These are phyloP conservation scores for Nebria salina DNA, from an alignment of 2,888 invertebrate genomes.

Conservation along the genomic window DNA sequence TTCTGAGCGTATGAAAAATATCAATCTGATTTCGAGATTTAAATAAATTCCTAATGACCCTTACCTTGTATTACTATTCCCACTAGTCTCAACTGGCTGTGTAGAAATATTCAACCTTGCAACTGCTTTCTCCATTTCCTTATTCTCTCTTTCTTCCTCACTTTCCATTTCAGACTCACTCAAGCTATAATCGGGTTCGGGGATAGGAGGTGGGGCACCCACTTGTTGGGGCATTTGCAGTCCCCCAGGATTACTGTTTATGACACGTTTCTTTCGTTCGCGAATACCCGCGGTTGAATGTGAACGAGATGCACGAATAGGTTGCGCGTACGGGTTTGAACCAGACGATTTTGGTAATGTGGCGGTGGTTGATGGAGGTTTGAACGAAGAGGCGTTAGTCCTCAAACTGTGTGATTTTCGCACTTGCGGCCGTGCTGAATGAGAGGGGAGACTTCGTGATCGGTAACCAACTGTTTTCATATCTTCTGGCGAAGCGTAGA, in stretches of 20 bases:
- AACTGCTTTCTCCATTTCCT: conserved; percentile 67
- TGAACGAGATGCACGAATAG: conserved; percentile 63
- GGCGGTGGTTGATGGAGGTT: conserved; percentile 63
- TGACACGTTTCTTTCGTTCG: conserved; percentile 38
- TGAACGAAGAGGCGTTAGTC: conserved; percentile 63
- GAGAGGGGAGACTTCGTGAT: conserved; percentile 66
- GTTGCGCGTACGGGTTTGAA: conserved; percentile 69
- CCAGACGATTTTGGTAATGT: conserved; percentile 61
- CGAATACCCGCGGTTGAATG: conserved; percentile 57
- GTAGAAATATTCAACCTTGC: conserved; percentile 59
- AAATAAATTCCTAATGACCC: not conserved
- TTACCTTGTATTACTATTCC: conserved; percentile 78
- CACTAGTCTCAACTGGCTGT: conserved; percentile 74
- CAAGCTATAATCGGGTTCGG: conserved; percentile 91
- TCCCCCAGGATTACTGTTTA: conserved; percentile 34
- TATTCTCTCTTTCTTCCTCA: conserved; percentile 63
- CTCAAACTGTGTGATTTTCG: conserved; percentile 72
- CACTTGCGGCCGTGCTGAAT: conserved; percentile 67
- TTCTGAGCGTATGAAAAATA: too few species aligned
- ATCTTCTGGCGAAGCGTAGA: conserved; percentile 90
- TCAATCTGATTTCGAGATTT: too few species aligned
- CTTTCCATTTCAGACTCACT: conserved; percentile 81
- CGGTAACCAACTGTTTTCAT: conserved; percentile 77
- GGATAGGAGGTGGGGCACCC: conserved; percentile 77
- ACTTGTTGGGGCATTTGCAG: conserved; percentile 49